phyloP scores from a whole-genome alignment of 2,888 invertebrate species.

The Trichopria drosophilae region DNA sequence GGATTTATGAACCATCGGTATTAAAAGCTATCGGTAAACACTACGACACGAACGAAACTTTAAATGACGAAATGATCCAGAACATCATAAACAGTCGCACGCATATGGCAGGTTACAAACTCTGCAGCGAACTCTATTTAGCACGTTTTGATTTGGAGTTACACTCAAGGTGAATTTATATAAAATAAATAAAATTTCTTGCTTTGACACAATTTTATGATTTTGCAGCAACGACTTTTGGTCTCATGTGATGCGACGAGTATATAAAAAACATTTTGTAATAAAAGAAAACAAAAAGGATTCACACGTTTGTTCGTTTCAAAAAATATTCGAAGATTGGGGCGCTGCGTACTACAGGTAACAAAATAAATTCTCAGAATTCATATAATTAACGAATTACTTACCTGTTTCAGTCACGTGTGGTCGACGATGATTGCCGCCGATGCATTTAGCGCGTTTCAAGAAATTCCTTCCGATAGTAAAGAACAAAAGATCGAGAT shows the following conservation, averaged over 20 bases:
- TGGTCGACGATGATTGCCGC: conserved; percentile 92
- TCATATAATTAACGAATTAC: conserved; percentile 5
- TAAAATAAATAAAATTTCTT: not conserved
- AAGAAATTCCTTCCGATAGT: conserved; percentile 62
- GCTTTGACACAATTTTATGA: no score
- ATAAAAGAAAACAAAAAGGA: conserved; percentile 78
- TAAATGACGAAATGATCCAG: conserved; percentile 69
- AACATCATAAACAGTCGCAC: conserved; percentile 67
- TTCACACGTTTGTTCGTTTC: conserved; percentile 83
- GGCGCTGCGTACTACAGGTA: conserved; percentile 80
- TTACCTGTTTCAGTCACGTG: conserved; percentile 68
- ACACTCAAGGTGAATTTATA: conserved; percentile 65
- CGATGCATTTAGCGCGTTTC: conserved; percentile 85
- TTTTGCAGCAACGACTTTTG: conserved; percentile 74
- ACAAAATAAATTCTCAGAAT: conserved; percentile 3
- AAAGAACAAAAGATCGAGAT: conserved; percentile 64
- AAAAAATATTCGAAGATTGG: conserved; percentile 81
- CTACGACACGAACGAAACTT: conserved; percentile 70
- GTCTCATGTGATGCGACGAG: conserved; percentile 73
- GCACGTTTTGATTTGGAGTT: conserved; percentile 82
- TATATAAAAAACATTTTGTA: conserved; percentile 82
- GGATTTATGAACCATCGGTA: conserved; percentile 69
- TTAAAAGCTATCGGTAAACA: conserved; percentile 72
- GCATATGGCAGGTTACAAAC: conserved; percentile 77
- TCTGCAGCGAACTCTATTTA: conserved; percentile 80